Evolutionary conservation across 2,113 vertebrate species (phyloP), one percentile per base, ranked within the genome.

Genomic region (Gopherus flavomarginatus): DNA sequence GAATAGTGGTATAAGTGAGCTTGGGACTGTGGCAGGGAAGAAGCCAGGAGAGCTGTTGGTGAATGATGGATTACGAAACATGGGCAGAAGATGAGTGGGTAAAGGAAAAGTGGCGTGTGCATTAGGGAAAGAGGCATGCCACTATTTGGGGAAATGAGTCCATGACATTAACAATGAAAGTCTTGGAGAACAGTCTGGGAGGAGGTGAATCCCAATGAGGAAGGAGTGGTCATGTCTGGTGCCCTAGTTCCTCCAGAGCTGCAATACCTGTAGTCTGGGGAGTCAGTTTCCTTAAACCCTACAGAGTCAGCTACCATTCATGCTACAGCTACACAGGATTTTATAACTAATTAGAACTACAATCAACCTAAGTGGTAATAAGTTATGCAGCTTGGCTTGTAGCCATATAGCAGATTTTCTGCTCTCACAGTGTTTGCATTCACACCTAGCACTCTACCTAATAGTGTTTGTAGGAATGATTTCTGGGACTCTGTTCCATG

Each of bases 261-360:
- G 27, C 1, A 7, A 19, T 52, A 0, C 0, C 31, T 4, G 1
- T 2, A 0, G 13, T 54, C 29, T 38, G 14, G n/a, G 62, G 24
- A 0, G 24, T 44, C 11, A 38, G 44, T 79, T 80, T 53, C 21
- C 11, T 13, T 1, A 1, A 1, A 1, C 10, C 50, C 80, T 9
- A 0, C 2, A 2, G 1, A 31, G 53, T 62, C 8, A n/a, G 35
- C 62, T 62, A 3, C 2, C 0, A 5, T 6, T 16, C 3, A 1
- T n/a, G 21, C 62, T 14, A 0, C 17, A 10, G 49, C 62, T 44
- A 8, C 13, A 38, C 22, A 53, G 80, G 16, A 19, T 17, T 72
- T 35, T 27, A 44, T 52, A 16, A 16, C 0, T 50, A 21, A 53
- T 11, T 8, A 12, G 78, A n/a, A n/a, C 35, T 8, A 16, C 17